Conservation (phyloP, 2,888 invertebrate genomes). For the Quadriops clusia region DNA sequence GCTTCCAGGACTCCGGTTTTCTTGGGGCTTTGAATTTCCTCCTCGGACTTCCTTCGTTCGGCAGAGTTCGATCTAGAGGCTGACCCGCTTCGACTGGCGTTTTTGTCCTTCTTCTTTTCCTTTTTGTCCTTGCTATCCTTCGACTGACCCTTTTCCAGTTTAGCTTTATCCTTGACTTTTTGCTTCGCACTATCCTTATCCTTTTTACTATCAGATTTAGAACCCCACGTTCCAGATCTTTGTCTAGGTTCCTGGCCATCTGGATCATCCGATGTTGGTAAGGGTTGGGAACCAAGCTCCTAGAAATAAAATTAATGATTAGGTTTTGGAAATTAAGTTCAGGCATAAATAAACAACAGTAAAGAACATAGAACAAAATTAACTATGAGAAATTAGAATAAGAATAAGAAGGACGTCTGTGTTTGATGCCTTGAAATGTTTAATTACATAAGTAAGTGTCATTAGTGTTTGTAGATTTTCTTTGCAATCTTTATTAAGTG, state of each 20-base stretch:
- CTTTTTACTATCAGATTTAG: slow-evolving; percentile 27
- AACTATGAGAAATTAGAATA: no score
- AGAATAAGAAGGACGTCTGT: no score
- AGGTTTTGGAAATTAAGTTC: background rate
- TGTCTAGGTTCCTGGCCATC: slow-evolving; percentile 38
- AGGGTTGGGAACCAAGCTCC: slow-evolving; percentile 52
- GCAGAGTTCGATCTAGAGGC: slow-evolving; percentile 29
- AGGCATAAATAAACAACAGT: no score
- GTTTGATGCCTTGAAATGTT: no score
- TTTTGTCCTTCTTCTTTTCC: slow-evolving; percentile 23
- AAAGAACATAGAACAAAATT: no score
- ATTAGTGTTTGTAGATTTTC: no score
- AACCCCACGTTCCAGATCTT: slow-evolving; percentile 53
- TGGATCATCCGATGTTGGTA: slow-evolving; percentile 44
- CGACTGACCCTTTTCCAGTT: slow-evolving; percentile 18
- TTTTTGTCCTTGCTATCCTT: slow-evolving; percentile 24
- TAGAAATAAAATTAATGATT: slow-evolving; percentile 27
- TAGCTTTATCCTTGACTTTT: slow-evolving; percentile 22
- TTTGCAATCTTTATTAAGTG: no score
- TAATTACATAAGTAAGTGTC: no score
- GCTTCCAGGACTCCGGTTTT: slow-evolving; percentile 69
- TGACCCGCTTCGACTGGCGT: slow-evolving; percentile 18
- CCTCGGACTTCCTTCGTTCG: slow-evolving; percentile 32
- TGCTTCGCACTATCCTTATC: slow-evolving; percentile 20
- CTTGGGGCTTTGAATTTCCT: slow-evolving; percentile 31